Base-by-base conservation (phyloP, 2,888 invertebrate genomes). In the Athalia rosae region DNA sequence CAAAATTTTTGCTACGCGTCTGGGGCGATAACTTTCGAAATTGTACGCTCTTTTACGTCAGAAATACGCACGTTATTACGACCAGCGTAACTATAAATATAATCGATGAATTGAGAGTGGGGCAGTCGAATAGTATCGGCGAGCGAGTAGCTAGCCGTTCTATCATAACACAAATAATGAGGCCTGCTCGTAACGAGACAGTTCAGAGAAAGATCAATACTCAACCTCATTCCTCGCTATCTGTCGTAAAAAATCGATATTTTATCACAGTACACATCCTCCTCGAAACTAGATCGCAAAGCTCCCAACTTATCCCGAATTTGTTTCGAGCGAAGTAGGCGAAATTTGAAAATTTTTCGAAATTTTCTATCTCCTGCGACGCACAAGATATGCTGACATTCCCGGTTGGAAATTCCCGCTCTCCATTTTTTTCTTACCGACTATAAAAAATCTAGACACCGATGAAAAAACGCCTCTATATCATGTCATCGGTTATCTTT, bases 101-200 rank as follows among this genome's bases (percentile, higher is more conserved):
- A 74, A 74, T 74, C 74, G 61, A 74, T 74, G 74, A 48, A 74
- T 71, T 58, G 50, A 43, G 28, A 11, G 53, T 9, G 41, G 59
- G 15, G 45, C 28, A 28, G 28, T 53, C 13, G 61, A 13, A 47
- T 28, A 28, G 28, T 2, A 28, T 28, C 28, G 28, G 28, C 28
- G 28, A 28, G 28, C n/a, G 28, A 28, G 28, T 28, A 28, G 74
- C 45, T 61, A n/a, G n/a, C 15, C 61, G 45, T 41, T 13, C 61
- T 74, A 61, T 62, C 61, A 74, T 61, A 74, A 74, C 50, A 62
- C 74, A 62, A 74, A 74, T 61, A 74, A 61, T 62, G 62, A 59
- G 61, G 74, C 61, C 59, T 74, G 74, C 61, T 62, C 61, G 61
- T 41, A 43, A 45, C 53, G 41, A 47, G 43, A 58, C 58, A 6